These are phyloP conservation scores for Orussus abietinus DNA, from an alignment of 1,140 invertebrate species.

Conservation along the genomic window DNA sequence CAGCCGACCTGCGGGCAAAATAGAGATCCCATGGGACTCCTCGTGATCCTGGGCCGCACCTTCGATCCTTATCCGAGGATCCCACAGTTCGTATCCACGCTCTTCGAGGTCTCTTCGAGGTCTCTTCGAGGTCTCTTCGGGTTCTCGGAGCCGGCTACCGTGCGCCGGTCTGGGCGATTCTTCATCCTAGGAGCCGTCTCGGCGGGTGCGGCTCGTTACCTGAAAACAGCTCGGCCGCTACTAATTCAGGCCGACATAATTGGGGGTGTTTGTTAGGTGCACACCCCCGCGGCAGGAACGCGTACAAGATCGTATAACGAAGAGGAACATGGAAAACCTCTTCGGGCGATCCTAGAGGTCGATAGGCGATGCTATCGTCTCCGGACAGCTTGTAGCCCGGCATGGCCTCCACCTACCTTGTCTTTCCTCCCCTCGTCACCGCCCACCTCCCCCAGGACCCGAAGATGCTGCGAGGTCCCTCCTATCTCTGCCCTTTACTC, in stretches of 20 bases:
- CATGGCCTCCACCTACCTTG: slow-evolving; percentile 24
- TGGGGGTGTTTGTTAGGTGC: slow-evolving; percentile 51
- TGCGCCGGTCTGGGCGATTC: slow-evolving; percentile 20
- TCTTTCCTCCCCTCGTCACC: slow-evolving; percentile 18
- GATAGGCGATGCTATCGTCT: slow-evolving; percentile 51
- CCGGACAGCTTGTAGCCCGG: slow-evolving; percentile 44
- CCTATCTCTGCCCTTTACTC: too few species aligned
- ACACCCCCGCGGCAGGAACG: slow-evolving; percentile 39
- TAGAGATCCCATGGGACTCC: too few species aligned
- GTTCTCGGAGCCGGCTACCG: slow-evolving; percentile 25
- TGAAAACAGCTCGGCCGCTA: slow-evolving; percentile 44
- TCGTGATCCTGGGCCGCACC: too few species aligned
- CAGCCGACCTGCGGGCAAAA: too few species aligned
- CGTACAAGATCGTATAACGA: slow-evolving; percentile 52
- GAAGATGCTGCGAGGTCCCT: too few species aligned
- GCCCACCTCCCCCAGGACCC: slow-evolving; percentile 12
- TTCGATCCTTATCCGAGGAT: too few species aligned
- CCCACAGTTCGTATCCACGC: too few species aligned
- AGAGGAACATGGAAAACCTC: slow-evolving; percentile 54
- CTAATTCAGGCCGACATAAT: slow-evolving; percentile 53
- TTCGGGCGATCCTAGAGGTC: slow-evolving; percentile 44
- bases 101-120: too few species aligned
- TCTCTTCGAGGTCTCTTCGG: not conserved
- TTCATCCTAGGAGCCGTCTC: not conserved
- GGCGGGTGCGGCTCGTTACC: slow-evolving; percentile 36